Base-by-base conservation (phyloP, 2,797 vertebrate species). In the Tolypeutes matacus region DNA sequence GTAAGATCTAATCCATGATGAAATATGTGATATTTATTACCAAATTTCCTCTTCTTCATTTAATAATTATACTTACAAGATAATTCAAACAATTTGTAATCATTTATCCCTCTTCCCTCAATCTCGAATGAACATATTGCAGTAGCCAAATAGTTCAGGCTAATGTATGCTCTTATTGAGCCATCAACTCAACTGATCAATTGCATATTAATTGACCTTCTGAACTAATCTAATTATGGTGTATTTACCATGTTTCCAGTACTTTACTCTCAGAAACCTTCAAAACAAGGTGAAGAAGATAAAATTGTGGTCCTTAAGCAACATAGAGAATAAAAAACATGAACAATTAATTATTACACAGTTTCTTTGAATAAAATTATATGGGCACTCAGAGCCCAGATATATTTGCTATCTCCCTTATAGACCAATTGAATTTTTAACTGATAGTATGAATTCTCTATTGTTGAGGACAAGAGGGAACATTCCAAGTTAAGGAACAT, bases 21-120 rank as follows among this genome's bases (percentile, higher is more conserved):
- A 96, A 90, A 56, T 78, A 86, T 96, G 58, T 95, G 36, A 73
- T 89, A 36, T 95, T 95, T 75, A 82, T 96, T 94, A 92, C 60
- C 73, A 39, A 89, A 95, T 93, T 94, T 91, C 36, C 42, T 20
- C 39, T 85, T 93, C 67, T 75, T 64, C 21, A 73, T 62, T 92
- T 94, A 86, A 87, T 70, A 94, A 80, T 91, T 76, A 95, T 13
- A 58, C 34, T 96, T 91, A 70, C 12, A 87, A 87, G 29, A 95
- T 89, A 94, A 93, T 94, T 73, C 60, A 94, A 97, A 96, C 64
- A 86, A 58, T 93, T 73, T 75, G 65, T 49, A 85, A 85, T 36
- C 85, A 21, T 77, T 75, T 7, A 78, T 73, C 14, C 31, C 29
- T 65, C 76, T 89, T 94, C 91, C 46, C 15, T 90, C n/a, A 77